Evolutionary conservation across 2,797 vertebrate genomes (phyloP).

Genomic region (Aldrovandia affinis): DNA sequence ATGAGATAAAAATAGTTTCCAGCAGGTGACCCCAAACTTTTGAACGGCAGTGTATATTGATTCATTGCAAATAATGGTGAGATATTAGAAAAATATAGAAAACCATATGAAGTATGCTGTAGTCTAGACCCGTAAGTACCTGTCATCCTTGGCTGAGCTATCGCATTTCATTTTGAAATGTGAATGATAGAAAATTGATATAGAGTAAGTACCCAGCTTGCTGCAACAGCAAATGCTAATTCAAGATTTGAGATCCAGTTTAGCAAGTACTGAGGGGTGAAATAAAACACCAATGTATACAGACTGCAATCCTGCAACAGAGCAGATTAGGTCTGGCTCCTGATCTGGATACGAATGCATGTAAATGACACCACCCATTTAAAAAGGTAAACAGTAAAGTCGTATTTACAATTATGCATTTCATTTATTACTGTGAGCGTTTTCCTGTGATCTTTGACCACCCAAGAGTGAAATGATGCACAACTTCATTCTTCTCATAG

Average conservation of each 20-base stretch:
- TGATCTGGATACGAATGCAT: neutral
- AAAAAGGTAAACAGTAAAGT: neutral
- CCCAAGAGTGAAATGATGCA: conserved; percentile 1
- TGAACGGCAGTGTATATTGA: too few species aligned
- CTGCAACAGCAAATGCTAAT: conserved; percentile 2
- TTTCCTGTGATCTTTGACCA: neutral
- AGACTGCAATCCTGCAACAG: neutral
- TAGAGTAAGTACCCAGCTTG: neutral
- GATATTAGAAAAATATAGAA: neutral
- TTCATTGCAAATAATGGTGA: too few species aligned
- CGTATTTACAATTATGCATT: neutral
- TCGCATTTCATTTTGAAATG: neutral
- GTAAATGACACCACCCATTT: neutral
- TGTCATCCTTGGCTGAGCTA: neutral
- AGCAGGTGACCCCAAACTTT: too few species aligned
- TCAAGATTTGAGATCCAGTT: neutral
- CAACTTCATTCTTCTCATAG: neutral
- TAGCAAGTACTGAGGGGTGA: neutral
- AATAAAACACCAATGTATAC: neutral
- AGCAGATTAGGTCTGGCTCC: neutral
- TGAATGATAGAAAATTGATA: neutral
- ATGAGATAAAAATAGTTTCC: too few species aligned
- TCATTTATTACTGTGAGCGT: neutral
- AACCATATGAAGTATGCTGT: neutral
- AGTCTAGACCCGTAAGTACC: neutral